Conservation (phyloP, 2,888 invertebrate genomes). For the Spodoptera littoralis region DNA sequence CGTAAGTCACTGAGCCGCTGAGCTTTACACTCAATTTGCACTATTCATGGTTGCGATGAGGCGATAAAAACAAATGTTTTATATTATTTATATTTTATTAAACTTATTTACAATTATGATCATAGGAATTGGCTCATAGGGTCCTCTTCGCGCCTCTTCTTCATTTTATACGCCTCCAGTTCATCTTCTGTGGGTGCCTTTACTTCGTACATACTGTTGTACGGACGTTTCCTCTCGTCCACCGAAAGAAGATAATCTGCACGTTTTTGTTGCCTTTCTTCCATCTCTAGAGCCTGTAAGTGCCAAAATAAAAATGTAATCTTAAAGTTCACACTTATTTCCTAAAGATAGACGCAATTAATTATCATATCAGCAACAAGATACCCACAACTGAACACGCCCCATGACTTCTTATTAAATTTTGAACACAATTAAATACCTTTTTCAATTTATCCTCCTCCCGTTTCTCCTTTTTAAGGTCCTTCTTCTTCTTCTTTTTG, state of each 20-base stretch:
- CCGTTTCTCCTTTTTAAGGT: slow-evolving; percentile 81
- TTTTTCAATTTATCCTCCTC: slow-evolving; percentile 89
- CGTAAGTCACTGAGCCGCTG: slow-evolving; percentile 3
- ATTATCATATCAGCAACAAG: too few relatives aligned
- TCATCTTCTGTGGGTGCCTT: slow-evolving; percentile 97
- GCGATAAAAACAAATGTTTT: slow-evolving; percentile 14
- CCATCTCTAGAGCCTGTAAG: slow-evolving; percentile 89
- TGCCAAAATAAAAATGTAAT: slow-evolving; percentile 6
- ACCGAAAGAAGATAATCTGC: slow-evolving; percentile 91
- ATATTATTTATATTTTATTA: slow-evolving; percentile 24
- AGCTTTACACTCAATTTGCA: background rate
- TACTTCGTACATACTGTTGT: slow-evolving; percentile 96
- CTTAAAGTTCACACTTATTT: background rate
- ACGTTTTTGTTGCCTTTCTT: slow-evolving; percentile 89
- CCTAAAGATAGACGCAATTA: too few relatives aligned
- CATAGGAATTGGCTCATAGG: slow-evolving; percentile 95
- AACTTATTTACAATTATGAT: slow-evolving; percentile 34
- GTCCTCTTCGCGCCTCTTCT: slow-evolving; percentile 95
- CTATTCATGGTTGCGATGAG: background rate
- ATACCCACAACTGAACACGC: too few relatives aligned
- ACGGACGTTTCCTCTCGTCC: slow-evolving; percentile 97
- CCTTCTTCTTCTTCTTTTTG: slow-evolving; percentile 84
- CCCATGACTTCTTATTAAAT: background rate
- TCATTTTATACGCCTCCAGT: slow-evolving; percentile 97
- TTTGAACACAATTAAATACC: slow-evolving; percentile 61